phyloP scores from a whole-genome alignment of 2,888 invertebrate genomes.

The Euproctis similis region DNA sequence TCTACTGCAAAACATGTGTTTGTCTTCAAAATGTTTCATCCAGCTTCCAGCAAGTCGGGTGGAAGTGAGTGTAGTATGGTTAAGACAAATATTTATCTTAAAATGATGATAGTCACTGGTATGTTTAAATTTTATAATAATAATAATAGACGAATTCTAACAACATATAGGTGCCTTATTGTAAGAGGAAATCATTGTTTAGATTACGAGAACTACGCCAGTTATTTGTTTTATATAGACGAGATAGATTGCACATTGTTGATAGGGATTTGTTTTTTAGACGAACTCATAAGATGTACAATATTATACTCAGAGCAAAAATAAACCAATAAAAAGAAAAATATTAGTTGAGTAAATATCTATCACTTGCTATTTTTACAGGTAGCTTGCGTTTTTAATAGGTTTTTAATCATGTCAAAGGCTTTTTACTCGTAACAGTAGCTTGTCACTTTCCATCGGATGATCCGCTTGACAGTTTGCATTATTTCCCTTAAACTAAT shows the following conservation, averaged over 20 bases:
- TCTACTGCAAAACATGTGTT: not conserved
- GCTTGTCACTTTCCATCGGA: too few species aligned
- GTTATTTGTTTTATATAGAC: constrained; percentile 2
- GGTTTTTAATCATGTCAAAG: too few species aligned
- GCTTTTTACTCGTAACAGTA: too few species aligned
- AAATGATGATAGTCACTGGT: constrained; percentile 6
- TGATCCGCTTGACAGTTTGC: too few species aligned
- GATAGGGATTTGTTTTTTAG: constrained; percentile 1
- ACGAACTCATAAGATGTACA: too few species aligned
- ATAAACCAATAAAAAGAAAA: too few species aligned
- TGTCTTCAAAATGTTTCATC: not conserved
- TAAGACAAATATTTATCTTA: constrained; percentile 24
- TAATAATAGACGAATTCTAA: constrained; percentile 3
- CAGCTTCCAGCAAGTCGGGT: constrained; percentile 8
- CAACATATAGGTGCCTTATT: constrained; percentile 3
- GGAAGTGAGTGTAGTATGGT: constrained; percentile 4
- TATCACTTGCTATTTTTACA: too few species aligned
- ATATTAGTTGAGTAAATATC: too few species aligned
- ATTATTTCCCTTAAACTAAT: too few species aligned
- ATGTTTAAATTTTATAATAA: constrained; percentile 5
- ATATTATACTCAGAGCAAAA: too few species aligned
- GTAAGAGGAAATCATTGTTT: constrained; percentile 4
- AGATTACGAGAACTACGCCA: constrained; percentile 1
- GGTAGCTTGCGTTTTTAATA: too few species aligned
- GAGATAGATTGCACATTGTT: not conserved